These are phyloP conservation scores for Paramormyrops kingsleyae DNA, from an alignment of 2,113 vertebrate genomes.

Conservation along the genomic window DNA sequence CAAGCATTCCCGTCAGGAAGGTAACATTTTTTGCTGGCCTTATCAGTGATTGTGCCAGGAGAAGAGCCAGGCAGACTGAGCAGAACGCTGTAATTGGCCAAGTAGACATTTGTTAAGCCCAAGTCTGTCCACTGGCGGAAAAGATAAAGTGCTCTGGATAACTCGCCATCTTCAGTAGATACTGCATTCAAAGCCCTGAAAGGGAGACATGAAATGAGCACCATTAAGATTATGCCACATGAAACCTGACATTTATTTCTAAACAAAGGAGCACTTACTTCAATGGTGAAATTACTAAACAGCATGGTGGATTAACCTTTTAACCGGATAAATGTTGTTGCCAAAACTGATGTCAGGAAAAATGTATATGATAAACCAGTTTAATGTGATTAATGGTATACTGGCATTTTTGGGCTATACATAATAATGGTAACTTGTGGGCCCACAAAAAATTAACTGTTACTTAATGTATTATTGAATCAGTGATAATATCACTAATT, in stretches of 20 bases:
- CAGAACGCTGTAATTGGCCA: slow-evolving; percentile 80
- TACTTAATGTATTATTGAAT: not conserved
- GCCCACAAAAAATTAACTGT: not conserved
- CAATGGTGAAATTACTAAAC: not conserved
- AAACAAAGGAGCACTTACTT: not conserved
- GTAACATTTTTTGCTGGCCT: slow-evolving; percentile 69
- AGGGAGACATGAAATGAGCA: slow-evolving; percentile 23
- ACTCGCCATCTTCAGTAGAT: slow-evolving; percentile 49
- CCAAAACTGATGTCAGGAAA: not conserved
- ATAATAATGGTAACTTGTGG: not conserved
- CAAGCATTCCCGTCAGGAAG: slow-evolving; percentile 72
- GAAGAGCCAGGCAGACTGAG: slow-evolving; percentile 71
- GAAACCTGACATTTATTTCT: not conserved
- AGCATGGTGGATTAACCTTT: not conserved
- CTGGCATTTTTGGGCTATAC: not conserved
- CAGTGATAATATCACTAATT: not conserved
- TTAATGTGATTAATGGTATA: not conserved
- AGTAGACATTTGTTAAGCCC: slow-evolving; percentile 71
- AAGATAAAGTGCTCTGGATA: slow-evolving; percentile 60
- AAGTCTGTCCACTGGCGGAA: slow-evolving; percentile 71
- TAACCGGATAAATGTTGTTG: not conserved
- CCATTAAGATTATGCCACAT: not conserved
- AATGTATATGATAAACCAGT: not conserved
- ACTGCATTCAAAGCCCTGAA: slow-evolving; percentile 58
- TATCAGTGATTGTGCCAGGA: slow-evolving; percentile 73